Conservation (phyloP, 1,140 invertebrate genomes). For the Anoplolepis gracilipes region DNA sequence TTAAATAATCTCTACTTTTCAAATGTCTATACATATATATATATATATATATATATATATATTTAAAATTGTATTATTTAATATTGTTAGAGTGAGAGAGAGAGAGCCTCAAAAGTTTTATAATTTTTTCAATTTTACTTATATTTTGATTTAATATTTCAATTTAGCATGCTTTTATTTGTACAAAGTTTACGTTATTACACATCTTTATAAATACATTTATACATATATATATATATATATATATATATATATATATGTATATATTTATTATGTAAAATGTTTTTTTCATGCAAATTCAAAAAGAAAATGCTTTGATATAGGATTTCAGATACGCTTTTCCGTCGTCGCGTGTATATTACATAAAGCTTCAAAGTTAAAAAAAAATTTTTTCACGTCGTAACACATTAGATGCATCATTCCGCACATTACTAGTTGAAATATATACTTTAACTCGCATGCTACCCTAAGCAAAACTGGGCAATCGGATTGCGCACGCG, state of each 20-base stretch:
- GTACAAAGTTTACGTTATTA: too few species aligned
- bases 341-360: background rate
- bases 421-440: background rate
- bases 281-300: background rate
- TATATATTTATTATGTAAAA: background rate
- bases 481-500: slow-evolving; percentile 39
- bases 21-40: too few species aligned
- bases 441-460: slow-evolving; percentile 15
- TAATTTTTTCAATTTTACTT: background rate
- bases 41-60: too few species aligned
- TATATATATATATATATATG: too few species aligned
- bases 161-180: too few species aligned
- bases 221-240: background rate
- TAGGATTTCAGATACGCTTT: background rate
- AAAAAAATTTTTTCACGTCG: background rate
- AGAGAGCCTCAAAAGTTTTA: background rate
- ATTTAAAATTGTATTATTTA: too few species aligned
- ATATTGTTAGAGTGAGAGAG: too few species aligned
- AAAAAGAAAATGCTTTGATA: background rate
- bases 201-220: background rate
- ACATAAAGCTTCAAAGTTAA: background rate
- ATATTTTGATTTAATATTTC: too few species aligned
- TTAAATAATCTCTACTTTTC: background rate
- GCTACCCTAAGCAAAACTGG: background rate
- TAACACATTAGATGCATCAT: background rate